Conservation (phyloP, 2,113 vertebrate species). For the Orycteropus afer region DNA sequence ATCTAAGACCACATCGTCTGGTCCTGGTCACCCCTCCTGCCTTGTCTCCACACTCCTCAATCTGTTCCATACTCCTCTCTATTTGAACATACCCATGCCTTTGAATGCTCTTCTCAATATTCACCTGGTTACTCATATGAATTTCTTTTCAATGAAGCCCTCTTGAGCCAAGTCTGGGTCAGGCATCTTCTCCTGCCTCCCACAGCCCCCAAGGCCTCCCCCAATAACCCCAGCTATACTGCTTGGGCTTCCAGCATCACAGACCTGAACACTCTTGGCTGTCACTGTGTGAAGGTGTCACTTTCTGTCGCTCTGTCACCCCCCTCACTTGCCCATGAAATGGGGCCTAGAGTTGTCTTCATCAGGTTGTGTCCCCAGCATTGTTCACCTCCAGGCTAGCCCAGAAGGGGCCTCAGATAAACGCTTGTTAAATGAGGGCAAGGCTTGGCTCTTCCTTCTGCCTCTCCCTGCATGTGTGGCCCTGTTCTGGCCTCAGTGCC, state of each 20-base stretch:
- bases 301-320: no score
- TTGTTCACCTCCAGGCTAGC: background rate
- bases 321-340: background rate
- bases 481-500: background rate
- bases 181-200: background rate
- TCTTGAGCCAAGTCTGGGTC: background rate
- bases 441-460: background rate
- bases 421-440: background rate
- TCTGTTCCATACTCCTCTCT: background rate
- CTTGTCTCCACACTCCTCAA: background rate
- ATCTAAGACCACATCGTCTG: background rate
- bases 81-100: background rate
- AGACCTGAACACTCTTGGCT: background rate
- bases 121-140: background rate
- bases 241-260: background rate
- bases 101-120: background rate
- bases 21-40: background rate
- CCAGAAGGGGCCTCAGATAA: background rate
- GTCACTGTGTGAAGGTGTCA: background rate
- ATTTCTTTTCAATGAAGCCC: background rate
- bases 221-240: background rate
- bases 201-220: background rate
- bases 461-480: background rate
- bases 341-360: background rate
- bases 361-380: background rate